Evolutionary conservation across 2,113 vertebrate genomes (phyloP), one percentile per base, ranked within the genome.

Genomic region (Cebidichthys violaceus): DNA sequence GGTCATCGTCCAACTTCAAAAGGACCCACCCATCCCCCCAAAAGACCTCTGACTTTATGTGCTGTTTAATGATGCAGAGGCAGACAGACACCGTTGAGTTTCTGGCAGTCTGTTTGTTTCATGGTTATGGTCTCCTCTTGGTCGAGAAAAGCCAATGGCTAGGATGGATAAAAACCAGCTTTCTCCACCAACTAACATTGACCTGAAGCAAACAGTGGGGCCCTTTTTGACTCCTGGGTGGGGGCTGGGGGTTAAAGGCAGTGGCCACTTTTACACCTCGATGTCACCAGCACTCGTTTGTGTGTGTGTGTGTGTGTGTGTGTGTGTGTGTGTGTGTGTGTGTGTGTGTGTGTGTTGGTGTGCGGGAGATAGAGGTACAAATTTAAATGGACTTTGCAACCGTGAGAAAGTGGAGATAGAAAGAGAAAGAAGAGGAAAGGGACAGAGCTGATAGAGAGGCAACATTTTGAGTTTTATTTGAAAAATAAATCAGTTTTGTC

Each of bases 1-100:
- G 94, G 90, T 94, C 92, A 94, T 91, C 92, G 92, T 93, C 92
- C 80, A 77, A 84, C 91, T 91, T 95, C 91, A 94, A 93, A 57
- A 94, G 91, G 18, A 35, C 15, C 11, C 54, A 17, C 41, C 72
- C 74, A 43, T 10, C 45, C 77, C 57, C 75, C 24, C 41, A n/a
- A 37, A 65, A 54, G 14, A 27, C 60, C 39, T 66, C 24, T 62
- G 62, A 83, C 79, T 93, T 91, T 91, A 92, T 74, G 43, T 89
- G 79, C 66, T 52, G 69, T 89, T 95, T 95, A 92, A 94, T 75
- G 74, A 87, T 29, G 59, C 71, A 86, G 66, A 80, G 35, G 62
- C 85, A 91, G 90, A 92, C 87, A 93, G 90, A 90, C 88, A 84
- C 62, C 37, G 33, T 59, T 6, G 41, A 72, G 64, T 62, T 81